A percentile compares a stretch with the other conserved stretches of the same genome.
Conservation (phyloP, 64 coral and sea anemone genomes). For the Montipora cactus region DNA sequence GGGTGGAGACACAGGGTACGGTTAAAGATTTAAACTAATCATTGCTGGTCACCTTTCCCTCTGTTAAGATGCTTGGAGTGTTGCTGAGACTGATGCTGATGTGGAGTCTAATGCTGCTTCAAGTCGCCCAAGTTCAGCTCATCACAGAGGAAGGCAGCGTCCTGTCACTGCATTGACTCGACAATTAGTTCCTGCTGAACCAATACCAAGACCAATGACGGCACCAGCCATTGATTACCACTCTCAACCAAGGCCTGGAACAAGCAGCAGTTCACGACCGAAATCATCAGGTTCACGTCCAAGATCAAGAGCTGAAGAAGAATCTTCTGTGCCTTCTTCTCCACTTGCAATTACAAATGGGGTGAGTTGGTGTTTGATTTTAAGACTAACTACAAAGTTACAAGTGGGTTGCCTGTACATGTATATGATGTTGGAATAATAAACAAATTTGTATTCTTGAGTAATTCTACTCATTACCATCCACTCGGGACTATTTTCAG, state of each 20-base stretch:
- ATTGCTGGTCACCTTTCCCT: neutral
- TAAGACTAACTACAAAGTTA: neutral
- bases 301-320: conserved; percentile 23
- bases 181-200: neutral
- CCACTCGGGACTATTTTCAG: too few relatives aligned
- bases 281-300: conserved; percentile 48
- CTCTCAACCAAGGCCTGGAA: conserved; percentile 25
- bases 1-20: neutral
- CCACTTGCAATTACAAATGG: conserved; percentile 78
- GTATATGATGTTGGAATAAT: too few relatives aligned
- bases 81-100: conserved; percentile 82
- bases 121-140: conserved; percentile 88
- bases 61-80: conserved; percentile 88
- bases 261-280: conserved; percentile 24
- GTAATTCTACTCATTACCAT: too few relatives aligned
- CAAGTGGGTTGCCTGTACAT: too few relatives aligned
- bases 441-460: too few relatives aligned
- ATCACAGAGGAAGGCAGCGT: conserved; percentile 69
- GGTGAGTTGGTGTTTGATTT: conserved; percentile 1
- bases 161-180: conserved; percentile 71
- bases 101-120: conserved; percentile 89
- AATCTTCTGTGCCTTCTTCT: conserved; percentile 11
- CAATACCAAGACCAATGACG: conserved; percentile 74
- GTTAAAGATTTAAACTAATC: too few relatives aligned
- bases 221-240: conserved; percentile 2